Percentiles rank a stretch among this genome's conserved stretches.
phyloP scores from a whole-genome alignment of 1,140 invertebrate genomes.

The Macrobrachium rosenbergii region DNA sequence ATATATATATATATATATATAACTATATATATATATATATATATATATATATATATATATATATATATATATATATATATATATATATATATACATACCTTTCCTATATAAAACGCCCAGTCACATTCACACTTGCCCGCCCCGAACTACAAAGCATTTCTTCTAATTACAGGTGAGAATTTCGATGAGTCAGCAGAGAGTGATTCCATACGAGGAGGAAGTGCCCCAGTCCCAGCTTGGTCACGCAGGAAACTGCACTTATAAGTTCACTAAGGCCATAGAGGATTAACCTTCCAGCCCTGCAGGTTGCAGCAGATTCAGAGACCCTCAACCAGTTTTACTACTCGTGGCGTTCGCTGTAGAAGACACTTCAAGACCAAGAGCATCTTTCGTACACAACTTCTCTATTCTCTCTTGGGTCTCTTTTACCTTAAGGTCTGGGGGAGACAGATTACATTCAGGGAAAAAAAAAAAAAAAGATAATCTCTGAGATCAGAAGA shows the following conservation, averaged over 20 bases:
- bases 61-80: neutral
- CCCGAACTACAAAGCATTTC: neutral
- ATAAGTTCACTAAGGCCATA: conserved; percentile 29
- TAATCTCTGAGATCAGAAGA: neutral
- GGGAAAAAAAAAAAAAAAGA: neutral
- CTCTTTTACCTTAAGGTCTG: no score
- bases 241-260: conserved; percentile 29
- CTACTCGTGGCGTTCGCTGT: neutral
- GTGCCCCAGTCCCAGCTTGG: conserved; percentile 32
- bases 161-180: conserved; percentile 17
- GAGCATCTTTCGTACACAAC: neutral
- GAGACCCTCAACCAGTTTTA: neutral
- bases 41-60: neutral
- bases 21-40: no score
- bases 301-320: conserved; percentile 1
- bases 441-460: no score
- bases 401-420: neutral
- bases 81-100: no score
- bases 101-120: no score
- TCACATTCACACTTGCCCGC: no score
- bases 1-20: no score
- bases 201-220: conserved; percentile 34
- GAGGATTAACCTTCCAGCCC: conserved; percentile 28
- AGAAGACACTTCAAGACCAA: neutral
- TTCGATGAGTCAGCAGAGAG: conserved; percentile 18